These are phyloP conservation scores for Rhinoptilus africanus DNA, from an alignment of 2,113 vertebrate genomes.

Conservation along the genomic window DNA sequence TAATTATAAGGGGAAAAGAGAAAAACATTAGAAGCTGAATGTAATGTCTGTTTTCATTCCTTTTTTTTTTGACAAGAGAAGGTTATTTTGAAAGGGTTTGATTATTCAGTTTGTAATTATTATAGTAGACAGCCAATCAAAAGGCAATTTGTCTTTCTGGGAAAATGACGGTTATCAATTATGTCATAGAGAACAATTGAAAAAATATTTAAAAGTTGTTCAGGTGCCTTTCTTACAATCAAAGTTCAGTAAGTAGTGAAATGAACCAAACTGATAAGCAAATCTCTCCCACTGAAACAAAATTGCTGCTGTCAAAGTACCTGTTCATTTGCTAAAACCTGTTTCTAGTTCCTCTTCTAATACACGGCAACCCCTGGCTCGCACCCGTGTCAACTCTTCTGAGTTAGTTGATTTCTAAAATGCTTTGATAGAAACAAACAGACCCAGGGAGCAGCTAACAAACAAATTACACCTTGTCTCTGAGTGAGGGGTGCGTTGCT, in stretches of 20 bases:
- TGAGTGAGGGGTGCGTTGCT: not conserved
- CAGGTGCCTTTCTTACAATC: not conserved
- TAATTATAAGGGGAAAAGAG: conserved; percentile 9
- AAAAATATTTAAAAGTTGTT: conserved; percentile 35
- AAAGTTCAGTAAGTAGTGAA: conserved; percentile 1
- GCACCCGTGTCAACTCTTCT: not conserved
- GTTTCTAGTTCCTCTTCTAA: not conserved
- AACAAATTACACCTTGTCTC: conserved; percentile 6
- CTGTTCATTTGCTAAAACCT: not conserved
- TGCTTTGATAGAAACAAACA: conserved; percentile 20
- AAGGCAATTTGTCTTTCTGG: conserved; percentile 56
- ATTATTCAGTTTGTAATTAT: conserved; percentile 48
- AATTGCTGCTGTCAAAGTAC: not conserved
- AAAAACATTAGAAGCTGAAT: not conserved
- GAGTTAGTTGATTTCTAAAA: not conserved
- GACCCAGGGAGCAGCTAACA: not conserved
- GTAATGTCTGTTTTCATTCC: conserved; percentile 45
- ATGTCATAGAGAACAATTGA: not conserved
- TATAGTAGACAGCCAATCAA: conserved; percentile 31
- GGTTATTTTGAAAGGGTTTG: conserved; percentile 44
- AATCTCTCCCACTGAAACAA: not conserved
- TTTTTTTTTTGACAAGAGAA: conserved; percentile 36
- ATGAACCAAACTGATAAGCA: not conserved
- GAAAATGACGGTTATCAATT: conserved; percentile 50
- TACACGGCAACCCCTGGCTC: not conserved